Conservation (phyloP, 2,797 vertebrate species). For the Spheniscus humboldti region DNA sequence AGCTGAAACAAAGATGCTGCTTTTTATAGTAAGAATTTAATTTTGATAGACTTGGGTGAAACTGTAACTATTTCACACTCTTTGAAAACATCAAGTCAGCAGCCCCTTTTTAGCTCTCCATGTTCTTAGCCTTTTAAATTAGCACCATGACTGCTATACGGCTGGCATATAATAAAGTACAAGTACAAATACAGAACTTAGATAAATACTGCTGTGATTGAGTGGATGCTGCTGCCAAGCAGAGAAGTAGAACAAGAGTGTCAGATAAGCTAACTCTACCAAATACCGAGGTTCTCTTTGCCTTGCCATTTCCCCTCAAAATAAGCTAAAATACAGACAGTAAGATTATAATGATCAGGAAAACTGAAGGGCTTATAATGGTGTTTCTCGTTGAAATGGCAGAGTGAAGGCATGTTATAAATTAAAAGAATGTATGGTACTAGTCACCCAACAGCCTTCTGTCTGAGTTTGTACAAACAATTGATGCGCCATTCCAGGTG, state of each 20-base stretch:
- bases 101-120: not conserved
- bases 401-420: not conserved
- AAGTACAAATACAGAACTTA: not conserved
- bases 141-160: not conserved
- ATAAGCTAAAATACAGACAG: not conserved
- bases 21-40: not conserved
- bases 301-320: not conserved
- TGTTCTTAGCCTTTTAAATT: conserved; percentile 23
- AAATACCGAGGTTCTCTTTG: not conserved
- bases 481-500: not conserved
- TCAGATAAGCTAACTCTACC: not conserved
- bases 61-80: conserved; percentile 13
- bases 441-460: not conserved
- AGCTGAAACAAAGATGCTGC: not conserved
- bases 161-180: not conserved
- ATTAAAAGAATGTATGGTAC: not conserved
- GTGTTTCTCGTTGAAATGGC: not conserved
- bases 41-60: conserved; percentile 30
- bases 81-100: conserved; percentile 13
- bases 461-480: not conserved
- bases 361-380: not conserved
- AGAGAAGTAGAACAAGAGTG: not conserved
- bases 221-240: not conserved
- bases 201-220: not conserved
- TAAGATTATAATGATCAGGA: not conserved